Base-by-base conservation (phyloP, 2,113 vertebrate species). In the Chloroceryle aenea region DNA sequence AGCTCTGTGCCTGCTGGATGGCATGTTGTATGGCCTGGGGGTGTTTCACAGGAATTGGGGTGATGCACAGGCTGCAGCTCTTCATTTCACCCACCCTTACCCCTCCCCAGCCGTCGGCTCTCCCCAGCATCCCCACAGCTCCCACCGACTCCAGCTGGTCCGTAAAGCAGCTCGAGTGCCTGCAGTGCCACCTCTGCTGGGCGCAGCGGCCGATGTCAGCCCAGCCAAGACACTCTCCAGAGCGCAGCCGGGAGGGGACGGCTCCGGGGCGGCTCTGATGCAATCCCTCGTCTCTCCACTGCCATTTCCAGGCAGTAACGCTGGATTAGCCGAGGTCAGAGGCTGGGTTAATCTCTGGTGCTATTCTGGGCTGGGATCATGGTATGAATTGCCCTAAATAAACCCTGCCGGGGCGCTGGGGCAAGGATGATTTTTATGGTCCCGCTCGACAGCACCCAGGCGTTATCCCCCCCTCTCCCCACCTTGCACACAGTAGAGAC, bases 331-430 rank as follows among this genome's bases (percentile, higher is more conserved):
- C 0, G 42, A 26, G 87, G 36, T 64, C 95, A 47, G 74, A 36
- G 43, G 1, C 58, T 2, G 64, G 61, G 38, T 89, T 87, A 79
- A 67, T 94, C 85, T 53, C 52, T 59, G 79, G 34, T 59, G 82
- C 96, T 87, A 52, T 97, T 96, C 95, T 85, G 81, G 90, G 52
- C 83, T 78, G n/a, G 76, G 96, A 53, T 98, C 98, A 98, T 95
- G 77, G 71, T n/a, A 98, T 99, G 99, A 99, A 87, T 98, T 97
- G 96, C 95, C 97, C 96, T 91, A 98, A 97, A 94, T 85, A 98
- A 98, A 99, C 95, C 96, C 95, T 95, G 67, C 27, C 34, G 58
- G 98, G 98, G 97, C 62, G 97, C 98, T 98, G 97, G 98, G 97
- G 97, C 83, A 71, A 97, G 91, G 99, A 99, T 96, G 96, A 13